phyloP scores from a whole-genome alignment of 1,140 invertebrate species.

The Bactericera cockerelli region DNA sequence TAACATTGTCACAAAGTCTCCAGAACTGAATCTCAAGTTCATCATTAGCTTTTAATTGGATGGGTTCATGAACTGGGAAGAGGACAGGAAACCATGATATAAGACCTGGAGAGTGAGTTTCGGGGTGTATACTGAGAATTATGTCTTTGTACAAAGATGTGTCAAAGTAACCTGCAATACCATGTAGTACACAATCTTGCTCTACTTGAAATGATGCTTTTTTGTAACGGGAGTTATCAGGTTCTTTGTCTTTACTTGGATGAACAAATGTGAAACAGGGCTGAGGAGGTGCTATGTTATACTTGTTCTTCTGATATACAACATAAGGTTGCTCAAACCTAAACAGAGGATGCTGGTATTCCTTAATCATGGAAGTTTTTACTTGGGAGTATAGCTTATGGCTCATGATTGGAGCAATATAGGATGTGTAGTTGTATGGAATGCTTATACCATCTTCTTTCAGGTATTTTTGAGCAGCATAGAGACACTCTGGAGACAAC shows the following conservation, averaged over 20 bases:
- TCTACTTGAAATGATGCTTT: conserved; percentile 49
- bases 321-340: conserved; percentile 84
- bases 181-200: conserved; percentile 69
- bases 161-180: conserved; percentile 92
- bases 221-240: conserved; percentile 60
- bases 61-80: conserved; percentile 75
- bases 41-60: conserved; percentile 50
- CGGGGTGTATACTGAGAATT: conserved; percentile 74
- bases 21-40: conserved; percentile 71
- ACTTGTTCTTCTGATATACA: conserved; percentile 79
- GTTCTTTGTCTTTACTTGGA: conserved; percentile 49
- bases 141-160: conserved; percentile 69
- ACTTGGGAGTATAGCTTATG: conserved; percentile 60
- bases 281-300: conserved; percentile 62
- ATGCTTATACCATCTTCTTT: conserved; percentile 87
- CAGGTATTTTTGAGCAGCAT: conserved; percentile 79
- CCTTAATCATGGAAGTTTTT: conserved; percentile 23
- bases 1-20: conserved; percentile 54
- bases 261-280: conserved; percentile 76
- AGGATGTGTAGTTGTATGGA: conserved; percentile 79
- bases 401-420: conserved; percentile 70
- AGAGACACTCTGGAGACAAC: conserved; percentile 93
- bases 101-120: conserved; percentile 76
- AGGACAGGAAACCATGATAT: conserved; percentile 96
- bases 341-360: conserved; percentile 37